Conservation (phyloP, 2,888 invertebrate genomes). For the Chloromyia formosa region DNA sequence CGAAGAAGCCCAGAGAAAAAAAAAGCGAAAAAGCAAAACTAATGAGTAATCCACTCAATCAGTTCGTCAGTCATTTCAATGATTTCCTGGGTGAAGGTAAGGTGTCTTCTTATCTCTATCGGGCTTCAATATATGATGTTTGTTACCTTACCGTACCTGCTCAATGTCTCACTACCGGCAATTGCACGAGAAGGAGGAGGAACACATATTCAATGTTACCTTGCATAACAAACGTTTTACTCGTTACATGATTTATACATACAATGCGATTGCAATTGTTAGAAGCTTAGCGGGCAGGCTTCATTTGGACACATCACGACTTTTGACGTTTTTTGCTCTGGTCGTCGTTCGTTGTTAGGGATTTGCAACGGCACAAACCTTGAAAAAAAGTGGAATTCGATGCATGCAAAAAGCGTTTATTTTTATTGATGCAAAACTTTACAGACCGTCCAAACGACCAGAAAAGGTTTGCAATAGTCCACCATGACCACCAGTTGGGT, state of each 20-base stretch:
- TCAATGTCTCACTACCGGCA: constrained; percentile 1
- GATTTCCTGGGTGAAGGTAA: constrained; percentile 6
- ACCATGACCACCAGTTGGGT: no score
- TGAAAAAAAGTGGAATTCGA: background rate
- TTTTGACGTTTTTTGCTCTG: background rate
- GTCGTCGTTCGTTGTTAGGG: background rate
- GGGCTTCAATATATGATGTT: background rate
- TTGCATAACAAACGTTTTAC: background rate
- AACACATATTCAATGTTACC: constrained; percentile 2
- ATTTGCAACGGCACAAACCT: background rate
- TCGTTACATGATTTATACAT: background rate
- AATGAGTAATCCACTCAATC: constrained; percentile 3
- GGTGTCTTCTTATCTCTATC: background rate
- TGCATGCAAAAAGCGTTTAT: background rate
- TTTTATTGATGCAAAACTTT: no score
- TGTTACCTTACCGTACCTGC: background rate
- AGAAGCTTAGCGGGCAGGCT: background rate
- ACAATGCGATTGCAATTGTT: constrained; percentile 1
- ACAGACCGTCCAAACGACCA: no score
- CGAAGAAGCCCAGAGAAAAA: background rate
- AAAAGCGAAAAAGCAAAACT: background rate
- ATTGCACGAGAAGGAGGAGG: background rate
- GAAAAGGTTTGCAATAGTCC: no score
- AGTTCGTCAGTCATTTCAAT: constrained; percentile 1
- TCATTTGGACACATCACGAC: constrained; percentile 7